Evolutionary conservation across 2,113 vertebrate species (phyloP), one percentile per base, ranked within the genome.

Genomic region (Podiceps cristatus): DNA sequence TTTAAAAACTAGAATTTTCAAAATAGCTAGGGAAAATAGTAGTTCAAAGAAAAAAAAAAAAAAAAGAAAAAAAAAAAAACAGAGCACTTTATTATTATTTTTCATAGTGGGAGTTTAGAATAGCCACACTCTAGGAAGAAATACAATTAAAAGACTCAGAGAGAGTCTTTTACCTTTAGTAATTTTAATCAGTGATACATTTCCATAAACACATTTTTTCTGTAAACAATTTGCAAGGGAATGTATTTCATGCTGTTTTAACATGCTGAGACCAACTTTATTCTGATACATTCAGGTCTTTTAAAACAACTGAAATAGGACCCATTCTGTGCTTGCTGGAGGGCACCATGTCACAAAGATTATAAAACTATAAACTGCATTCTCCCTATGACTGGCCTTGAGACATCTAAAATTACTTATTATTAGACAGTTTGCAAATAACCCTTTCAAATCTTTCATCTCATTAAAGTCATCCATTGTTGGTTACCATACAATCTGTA

Each of bases 221-320:
- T 98, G 92, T 95, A 97, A 97, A 98, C 96, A 98, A 95, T 98
- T 98, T 98, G 97, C 96, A 97, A 96, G 94, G 80, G 91, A 97
- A 97, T 96, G 95, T 97, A 92, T 97, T 96, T 97, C 97, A 96
- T 80, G 97, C 97, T 98, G 97, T 88, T 98, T 95, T 96, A 97
- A 95, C 97, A 95, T 97, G 98, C 97, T 96, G 97, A 96, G 94
- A 96, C 74, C 24, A 88, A 96, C 95, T 98, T 97, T 95, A 69
- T 97, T 97, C 93, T 97, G 96, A 97, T 97, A 91, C 95, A 91
- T 97, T 97, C 97, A 97, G 90, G 79, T 96, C 92, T 97, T 97
- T 98, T 97, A 98, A 98, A 73, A 67, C 86, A 84, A 88, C 90
- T 96, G 93, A 98, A 97, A 98, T 67, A 94, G 91, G 96, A 98